Evolutionary conservation across 2,797 vertebrate genomes (phyloP).

Genomic region (Melanotaenia parkinsoni): DNA sequence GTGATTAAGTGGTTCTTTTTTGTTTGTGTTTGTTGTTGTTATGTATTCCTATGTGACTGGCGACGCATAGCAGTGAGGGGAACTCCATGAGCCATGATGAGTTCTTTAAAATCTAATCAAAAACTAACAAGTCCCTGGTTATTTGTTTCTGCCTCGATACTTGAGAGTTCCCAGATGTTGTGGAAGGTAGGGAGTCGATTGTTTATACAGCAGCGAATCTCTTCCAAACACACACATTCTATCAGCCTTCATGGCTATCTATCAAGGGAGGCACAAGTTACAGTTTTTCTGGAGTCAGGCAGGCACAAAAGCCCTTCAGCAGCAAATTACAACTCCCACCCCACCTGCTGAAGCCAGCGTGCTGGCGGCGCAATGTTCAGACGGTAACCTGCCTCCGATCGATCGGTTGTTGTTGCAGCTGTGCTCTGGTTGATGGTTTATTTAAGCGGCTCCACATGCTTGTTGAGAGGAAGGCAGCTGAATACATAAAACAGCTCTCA

Average conservation of each 20-base stretch:
- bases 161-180: conserved; percentile 89
- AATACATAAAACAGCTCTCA: conserved; percentile 99
- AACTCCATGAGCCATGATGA: conserved; percentile 82
- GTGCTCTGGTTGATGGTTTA: conserved; percentile 94
- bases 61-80: conserved; percentile 65
- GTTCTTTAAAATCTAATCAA: conserved; percentile 88
- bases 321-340: conserved; percentile 88
- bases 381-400: conserved; percentile 95
- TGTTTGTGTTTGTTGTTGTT: conserved; percentile 38
- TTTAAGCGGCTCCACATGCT: conserved; percentile 99
- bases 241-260: conserved; percentile 84
- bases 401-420: conserved; percentile 99
- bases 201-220: conserved; percentile 88
- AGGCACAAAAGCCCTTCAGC: conserved; percentile 87
- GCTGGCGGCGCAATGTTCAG: conserved; percentile 87
- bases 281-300: conserved; percentile 86
- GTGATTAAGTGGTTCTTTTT: conserved; percentile 3
- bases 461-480: conserved; percentile 98
- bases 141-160: conserved; percentile 85
- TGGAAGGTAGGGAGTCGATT: conserved; percentile 87
- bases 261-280: conserved; percentile 87
- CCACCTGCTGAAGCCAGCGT: conserved; percentile 96
- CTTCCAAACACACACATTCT: conserved; percentile 86
- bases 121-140: conserved; percentile 87
- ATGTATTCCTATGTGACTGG: conserved; percentile 67